phyloP scores from a whole-genome alignment of 1,140 invertebrate species.

The Brachionus sp. region DNA sequence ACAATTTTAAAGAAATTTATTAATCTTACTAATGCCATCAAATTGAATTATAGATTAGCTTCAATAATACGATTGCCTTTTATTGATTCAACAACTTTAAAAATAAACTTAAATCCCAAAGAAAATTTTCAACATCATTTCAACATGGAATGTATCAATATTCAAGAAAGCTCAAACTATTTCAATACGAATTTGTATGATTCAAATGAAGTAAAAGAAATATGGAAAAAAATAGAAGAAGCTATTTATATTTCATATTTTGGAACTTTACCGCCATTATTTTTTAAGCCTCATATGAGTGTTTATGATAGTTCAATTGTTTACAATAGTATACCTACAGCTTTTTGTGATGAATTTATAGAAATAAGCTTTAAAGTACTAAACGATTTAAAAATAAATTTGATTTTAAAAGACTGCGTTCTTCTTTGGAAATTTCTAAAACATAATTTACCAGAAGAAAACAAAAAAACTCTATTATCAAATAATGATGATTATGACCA shows the following conservation, averaged over 20 bases:
- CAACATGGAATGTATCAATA: not conserved
- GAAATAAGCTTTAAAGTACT: not conserved
- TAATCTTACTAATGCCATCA: not conserved
- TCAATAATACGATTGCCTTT: not conserved
- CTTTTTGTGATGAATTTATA: not conserved
- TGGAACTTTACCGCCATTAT: not conserved
- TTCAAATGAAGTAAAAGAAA: not conserved
- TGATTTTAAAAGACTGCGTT: not conserved
- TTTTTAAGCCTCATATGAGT: not conserved
- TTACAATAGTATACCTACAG: not conserved
- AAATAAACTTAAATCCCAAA: not conserved
- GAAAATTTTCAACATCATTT: not conserved
- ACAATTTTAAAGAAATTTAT: not conserved
- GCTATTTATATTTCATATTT: not conserved
- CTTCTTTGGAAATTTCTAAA: not conserved
- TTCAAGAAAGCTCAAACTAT: not conserved
- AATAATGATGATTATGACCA: not conserved
- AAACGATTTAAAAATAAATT: not conserved
- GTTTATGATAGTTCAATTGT: not conserved
- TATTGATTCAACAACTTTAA: not conserved
- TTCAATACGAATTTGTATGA: not conserved
- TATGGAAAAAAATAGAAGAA: constrained; percentile 17
- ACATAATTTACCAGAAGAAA: not conserved
- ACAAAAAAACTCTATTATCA: not conserved
- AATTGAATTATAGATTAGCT: not conserved